Conservation (phyloP, 2,113 vertebrate species). For the Rhodinocichla rosea region DNA sequence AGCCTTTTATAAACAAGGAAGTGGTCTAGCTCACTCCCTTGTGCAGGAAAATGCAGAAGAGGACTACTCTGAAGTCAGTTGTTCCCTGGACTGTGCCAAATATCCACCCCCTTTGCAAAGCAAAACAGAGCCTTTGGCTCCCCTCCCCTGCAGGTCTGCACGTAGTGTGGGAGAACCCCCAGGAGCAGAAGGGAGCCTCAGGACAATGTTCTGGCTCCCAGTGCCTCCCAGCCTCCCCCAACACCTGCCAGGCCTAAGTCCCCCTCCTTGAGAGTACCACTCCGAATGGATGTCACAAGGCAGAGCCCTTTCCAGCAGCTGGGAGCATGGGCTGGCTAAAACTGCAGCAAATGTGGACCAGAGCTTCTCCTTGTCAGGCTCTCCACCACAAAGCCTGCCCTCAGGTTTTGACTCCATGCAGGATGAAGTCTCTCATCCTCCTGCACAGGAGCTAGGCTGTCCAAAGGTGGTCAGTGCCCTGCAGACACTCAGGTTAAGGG, state of each 20-base stretch:
- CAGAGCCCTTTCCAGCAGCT: rapidly evolving
- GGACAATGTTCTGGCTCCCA: not conserved
- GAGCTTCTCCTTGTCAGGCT: not conserved
- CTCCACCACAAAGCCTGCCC: not conserved
- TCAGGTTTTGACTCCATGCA: rapidly evolving
- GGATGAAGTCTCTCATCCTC: not conserved
- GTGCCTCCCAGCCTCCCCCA: not conserved
- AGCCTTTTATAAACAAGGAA: constrained; percentile 23
- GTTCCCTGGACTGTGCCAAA: constrained; percentile 9
- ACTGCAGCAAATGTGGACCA: not conserved
- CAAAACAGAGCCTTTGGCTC: not conserved
- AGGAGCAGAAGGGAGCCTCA: not conserved
- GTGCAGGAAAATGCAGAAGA: constrained; percentile 13
- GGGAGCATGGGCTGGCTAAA: not conserved
- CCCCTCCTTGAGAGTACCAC: rapidly evolving
- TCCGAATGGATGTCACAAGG: rapidly evolving
- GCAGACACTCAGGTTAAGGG: not conserved
- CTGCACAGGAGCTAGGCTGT: rapidly evolving
- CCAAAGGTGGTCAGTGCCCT: not conserved
- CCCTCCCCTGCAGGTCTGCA: not conserved
- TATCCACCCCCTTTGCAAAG: not conserved
- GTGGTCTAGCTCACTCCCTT: not conserved
- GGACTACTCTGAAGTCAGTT: not conserved
- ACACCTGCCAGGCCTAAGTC: rapidly evolving
- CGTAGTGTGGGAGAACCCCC: not conserved